These are phyloP conservation scores for Oncopodura yosiiana DNA, from an alignment of 1,140 invertebrate genomes.

Conservation along the genomic window DNA sequence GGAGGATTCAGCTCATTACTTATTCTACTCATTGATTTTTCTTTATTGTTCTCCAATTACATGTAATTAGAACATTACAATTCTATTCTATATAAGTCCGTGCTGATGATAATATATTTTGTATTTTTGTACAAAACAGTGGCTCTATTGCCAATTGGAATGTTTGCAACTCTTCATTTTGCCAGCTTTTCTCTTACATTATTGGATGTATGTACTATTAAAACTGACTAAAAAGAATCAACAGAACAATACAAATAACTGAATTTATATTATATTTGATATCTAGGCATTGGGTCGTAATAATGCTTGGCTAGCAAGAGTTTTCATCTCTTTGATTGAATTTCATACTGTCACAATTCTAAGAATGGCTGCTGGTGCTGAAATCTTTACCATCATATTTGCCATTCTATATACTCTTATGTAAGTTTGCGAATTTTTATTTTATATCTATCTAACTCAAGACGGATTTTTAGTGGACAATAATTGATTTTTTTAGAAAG, in stretches of 20 bases:
- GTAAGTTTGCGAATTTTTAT: slow-evolving; percentile 51
- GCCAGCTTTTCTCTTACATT: slow-evolving; percentile 78
- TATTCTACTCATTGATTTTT: slow-evolving; percentile 89
- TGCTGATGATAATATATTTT: background rate
- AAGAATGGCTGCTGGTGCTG: slow-evolving; percentile 71
- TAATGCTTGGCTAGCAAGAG: slow-evolving; percentile 73
- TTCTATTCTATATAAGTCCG: too few species aligned
- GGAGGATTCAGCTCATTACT: slow-evolving; percentile 94
- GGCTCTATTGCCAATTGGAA: slow-evolving; percentile 74
- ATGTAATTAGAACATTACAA: slow-evolving; percentile 49
- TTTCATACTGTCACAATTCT: slow-evolving; percentile 78
- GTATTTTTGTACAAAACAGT: slow-evolving; percentile 46
- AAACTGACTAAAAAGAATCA: background rate
- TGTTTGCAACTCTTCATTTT: slow-evolving; percentile 84
- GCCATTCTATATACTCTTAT: slow-evolving; percentile 69
- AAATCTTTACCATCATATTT: slow-evolving; percentile 86
- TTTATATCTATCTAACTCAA: too few species aligned
- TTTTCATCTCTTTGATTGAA: slow-evolving; percentile 74
- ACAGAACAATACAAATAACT: background rate
- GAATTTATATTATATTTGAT: background rate
- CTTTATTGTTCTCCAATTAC: slow-evolving; percentile 76
- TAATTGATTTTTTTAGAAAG: too few species aligned
- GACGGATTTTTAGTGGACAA: too few species aligned
- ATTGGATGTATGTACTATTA: slow-evolving; percentile 67
- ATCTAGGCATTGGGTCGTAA: slow-evolving; percentile 72